phyloP scores from a whole-genome alignment of 1,140 invertebrate genomes.

The Drosophila malerkotliana region DNA sequence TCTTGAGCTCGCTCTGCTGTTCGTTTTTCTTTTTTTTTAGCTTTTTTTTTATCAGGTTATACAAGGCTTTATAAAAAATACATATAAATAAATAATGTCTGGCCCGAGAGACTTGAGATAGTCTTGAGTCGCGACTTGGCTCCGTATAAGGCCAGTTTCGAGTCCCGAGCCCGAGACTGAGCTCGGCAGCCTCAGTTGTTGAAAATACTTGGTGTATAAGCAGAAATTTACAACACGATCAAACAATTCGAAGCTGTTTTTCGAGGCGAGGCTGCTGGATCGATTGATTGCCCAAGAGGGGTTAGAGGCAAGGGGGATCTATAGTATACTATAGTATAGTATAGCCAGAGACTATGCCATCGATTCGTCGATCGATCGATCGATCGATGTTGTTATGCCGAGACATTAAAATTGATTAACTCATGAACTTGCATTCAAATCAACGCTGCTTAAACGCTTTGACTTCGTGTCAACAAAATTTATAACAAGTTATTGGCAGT shows the following conservation, averaged over 20 bases:
- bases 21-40: conserved; percentile 13
- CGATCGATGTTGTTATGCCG: conserved; percentile 20
- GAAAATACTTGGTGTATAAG: conserved; percentile 44
- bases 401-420: conserved; percentile 76
- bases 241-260: conserved; percentile 66
- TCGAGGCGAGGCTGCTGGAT: conserved; percentile 50
- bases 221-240: conserved; percentile 75
- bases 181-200: conserved; percentile 17
- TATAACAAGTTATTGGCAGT: conserved; percentile 60
- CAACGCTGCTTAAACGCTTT: conserved; percentile 71
- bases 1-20: conserved; percentile 43
- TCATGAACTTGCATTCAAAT: conserved; percentile 79
- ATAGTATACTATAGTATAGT: neutral
- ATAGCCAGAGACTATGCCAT: neutral
- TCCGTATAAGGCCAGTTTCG: conserved; percentile 52
- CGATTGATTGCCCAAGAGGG: conserved; percentile 58
- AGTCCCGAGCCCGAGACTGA: neutral
- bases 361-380: conserved; percentile 29
- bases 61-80: conserved; percentile 68
- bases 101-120: conserved; percentile 21
- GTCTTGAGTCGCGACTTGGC: neutral
- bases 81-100: conserved; percentile 73
- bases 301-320: neutral
- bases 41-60: conserved; percentile 64
- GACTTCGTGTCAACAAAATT: conserved; percentile 78